Evolutionary conservation across 1,140 invertebrate genomes (phyloP).

Genomic region (Vanessa tameamea): DNA sequence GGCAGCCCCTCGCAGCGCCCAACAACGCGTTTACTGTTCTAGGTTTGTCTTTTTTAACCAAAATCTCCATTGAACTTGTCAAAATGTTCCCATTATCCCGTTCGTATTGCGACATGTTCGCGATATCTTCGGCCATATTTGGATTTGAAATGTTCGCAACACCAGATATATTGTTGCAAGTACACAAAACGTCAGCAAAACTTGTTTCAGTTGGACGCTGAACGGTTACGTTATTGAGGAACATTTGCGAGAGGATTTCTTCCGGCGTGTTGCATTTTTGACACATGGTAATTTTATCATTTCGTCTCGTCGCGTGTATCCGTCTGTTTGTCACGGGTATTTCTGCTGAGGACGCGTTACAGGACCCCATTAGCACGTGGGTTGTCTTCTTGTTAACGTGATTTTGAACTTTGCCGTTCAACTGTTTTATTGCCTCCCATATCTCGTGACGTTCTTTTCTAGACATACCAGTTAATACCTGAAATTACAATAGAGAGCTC

Average conservation of each 20-base stretch:
- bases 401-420: constrained; percentile 53
- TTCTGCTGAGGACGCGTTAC: constrained; percentile 24
- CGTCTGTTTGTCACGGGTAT: constrained; percentile 13
- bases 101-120: neutral
- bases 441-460: constrained; percentile 43
- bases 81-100: neutral
- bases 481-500: constrained; percentile 21
- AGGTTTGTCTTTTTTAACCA: constrained; percentile 38
- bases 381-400: constrained; percentile 55
- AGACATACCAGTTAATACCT: constrained; percentile 68
- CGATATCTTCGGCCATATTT: neutral
- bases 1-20: constrained; percentile 60
- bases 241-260: constrained; percentile 30
- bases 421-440: constrained; percentile 36
- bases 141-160: neutral
- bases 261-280: constrained; percentile 40
- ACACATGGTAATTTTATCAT: constrained; percentile 25
- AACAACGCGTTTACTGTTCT: constrained; percentile 58
- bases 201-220: constrained; percentile 11
- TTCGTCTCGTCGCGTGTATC: neutral
- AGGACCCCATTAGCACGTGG: constrained; percentile 61
- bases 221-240: constrained; percentile 30
- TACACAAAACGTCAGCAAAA: constrained; percentile 9
- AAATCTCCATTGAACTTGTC: constrained; percentile 3
- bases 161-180: constrained; percentile 26